Evolutionary conservation across 2,797 vertebrate genomes (phyloP).

Genomic region (Melanotaenia maccullochi): DNA sequence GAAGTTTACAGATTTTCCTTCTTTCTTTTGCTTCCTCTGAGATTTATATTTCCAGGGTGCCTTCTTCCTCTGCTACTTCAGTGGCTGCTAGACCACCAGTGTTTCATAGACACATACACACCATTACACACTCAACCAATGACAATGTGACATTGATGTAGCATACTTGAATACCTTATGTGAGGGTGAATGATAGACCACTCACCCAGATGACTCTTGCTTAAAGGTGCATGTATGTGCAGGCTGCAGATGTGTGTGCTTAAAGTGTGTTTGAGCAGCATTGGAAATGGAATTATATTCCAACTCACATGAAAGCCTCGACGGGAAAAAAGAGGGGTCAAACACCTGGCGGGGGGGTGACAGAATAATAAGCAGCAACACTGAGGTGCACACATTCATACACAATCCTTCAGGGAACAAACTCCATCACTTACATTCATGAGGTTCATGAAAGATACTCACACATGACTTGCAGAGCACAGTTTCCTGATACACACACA

Average conservation of each 20-base stretch:
- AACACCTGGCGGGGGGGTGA: conserved; percentile 32
- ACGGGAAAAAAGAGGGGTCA: conserved; percentile 64
- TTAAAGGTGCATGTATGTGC: conserved; percentile 25
- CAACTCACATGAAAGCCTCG: conserved; percentile 61
- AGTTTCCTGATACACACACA: conserved; percentile 24
- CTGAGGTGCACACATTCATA: conserved; percentile 34
- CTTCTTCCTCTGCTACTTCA: conserved; percentile 30
- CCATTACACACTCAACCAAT: conserved; percentile 43
- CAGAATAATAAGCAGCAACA: conserved; percentile 64
- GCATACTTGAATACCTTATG: conserved; percentile 69
- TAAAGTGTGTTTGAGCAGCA: conserved; percentile 27
- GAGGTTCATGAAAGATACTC: conserved; percentile 41
- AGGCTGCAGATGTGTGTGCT: conserved; percentile 16
- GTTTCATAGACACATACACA: conserved; percentile 36
- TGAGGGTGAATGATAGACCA: conserved; percentile 66
- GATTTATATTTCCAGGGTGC: conserved; percentile 50
- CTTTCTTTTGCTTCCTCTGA: background rate
- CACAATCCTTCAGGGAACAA: conserved; percentile 43
- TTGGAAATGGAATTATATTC: conserved; percentile 63
- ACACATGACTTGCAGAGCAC: conserved; percentile 44
- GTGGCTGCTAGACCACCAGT: conserved; percentile 43
- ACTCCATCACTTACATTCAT: conserved; percentile 62
- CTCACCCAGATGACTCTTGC: conserved; percentile 53
- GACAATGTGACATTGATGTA: conserved; percentile 69
- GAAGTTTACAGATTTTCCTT: conserved; percentile 17